Evolutionary conservation across 2,113 vertebrate species (phyloP), one percentile per base, ranked within the genome.

Genomic region (Tor tambroides): DNA sequence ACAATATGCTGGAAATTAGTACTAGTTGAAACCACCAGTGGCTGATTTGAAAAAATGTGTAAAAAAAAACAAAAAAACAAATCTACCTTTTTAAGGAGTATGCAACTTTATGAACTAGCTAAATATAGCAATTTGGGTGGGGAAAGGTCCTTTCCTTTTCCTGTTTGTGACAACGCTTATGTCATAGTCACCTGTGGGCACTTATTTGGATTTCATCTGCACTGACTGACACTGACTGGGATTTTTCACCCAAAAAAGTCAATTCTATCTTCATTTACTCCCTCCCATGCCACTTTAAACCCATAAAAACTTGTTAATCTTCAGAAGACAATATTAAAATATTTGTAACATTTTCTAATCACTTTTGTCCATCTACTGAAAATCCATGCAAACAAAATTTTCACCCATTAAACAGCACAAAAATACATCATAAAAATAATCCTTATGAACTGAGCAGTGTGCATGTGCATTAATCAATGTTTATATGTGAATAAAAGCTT

Each of bases 1-100:
- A 81, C 78, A 86, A 92, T 91, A 92, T 59, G 21, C 32, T 56
- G 82, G 69, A 28, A 86, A 38, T 71, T 41, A 41, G 84, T 67
- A 83, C n/a, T 30, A 28, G 80, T 46, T 67, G 17, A 82, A 82
- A 67, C 32, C 43, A 83, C 43, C 43, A 69, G 63, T 69, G 10
- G 41, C 26, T 65, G n/a, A 43, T 65, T 19, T 9, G 43, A 38
- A 72, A 38, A 1, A n/a, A n/a, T n/a, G n/a, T n/a, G n/a, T n/a
- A n/a, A n/a, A n/a, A n/a, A n/a, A n/a, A n/a, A n/a, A n/a, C n/a
- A n/a, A 5, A 56, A 38, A 59, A 6, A 26, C 0, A 21, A 12
- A 59, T 7, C 0, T 0, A 30, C 10, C 9, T 41, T 41, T 56
- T 59, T 59, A 23, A 80, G 5, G 5, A 38, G 32, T 15, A 41